phyloP scores from a whole-genome alignment of 2,888 invertebrate species.

The Polietes domitor region DNA sequence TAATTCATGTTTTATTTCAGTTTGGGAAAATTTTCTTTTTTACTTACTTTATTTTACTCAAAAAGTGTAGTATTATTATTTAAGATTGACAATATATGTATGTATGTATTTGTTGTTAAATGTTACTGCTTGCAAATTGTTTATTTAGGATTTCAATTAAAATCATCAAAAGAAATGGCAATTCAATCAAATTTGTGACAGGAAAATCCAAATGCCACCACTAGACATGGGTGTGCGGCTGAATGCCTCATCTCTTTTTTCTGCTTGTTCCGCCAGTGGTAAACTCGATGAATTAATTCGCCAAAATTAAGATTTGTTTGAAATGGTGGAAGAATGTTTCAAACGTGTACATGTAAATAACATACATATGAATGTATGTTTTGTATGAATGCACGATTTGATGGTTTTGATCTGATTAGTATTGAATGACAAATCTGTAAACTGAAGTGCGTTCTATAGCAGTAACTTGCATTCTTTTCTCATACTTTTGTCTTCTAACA shows the following conservation, averaged over 20 bases:
- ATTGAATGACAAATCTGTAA: neutral
- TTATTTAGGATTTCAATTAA: slow-evolving; percentile 25
- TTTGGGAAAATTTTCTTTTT: slow-evolving; percentile 55
- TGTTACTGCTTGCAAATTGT: slow-evolving; percentile 39
- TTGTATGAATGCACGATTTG: too few species aligned
- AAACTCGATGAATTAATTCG: too few species aligned
- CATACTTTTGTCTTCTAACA: slow-evolving; percentile 11
- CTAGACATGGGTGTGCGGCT: too few species aligned
- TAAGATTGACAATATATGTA: slow-evolving; percentile 59
- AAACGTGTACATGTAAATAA: too few species aligned
- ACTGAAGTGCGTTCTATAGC: neutral
- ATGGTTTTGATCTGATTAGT: too few species aligned
- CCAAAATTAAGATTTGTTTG: too few species aligned
- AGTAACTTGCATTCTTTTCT: neutral
- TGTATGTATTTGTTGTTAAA: slow-evolving; percentile 52
- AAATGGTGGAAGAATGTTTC: too few species aligned
- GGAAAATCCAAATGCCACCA: too few species aligned
- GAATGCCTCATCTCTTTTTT: too few species aligned
- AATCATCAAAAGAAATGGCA: slow-evolving; percentile 3
- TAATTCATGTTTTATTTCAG: slow-evolving; percentile 37
- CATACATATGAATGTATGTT: neutral
- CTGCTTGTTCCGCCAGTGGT: too few species aligned
- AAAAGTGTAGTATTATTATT: slow-evolving; percentile 54
- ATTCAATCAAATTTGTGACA: neutral
- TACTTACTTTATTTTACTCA: slow-evolving; percentile 61